These are phyloP conservation scores for Pandion haliaetus DNA, from an alignment of 2,113 vertebrate genomes.

Conservation along the genomic window DNA sequence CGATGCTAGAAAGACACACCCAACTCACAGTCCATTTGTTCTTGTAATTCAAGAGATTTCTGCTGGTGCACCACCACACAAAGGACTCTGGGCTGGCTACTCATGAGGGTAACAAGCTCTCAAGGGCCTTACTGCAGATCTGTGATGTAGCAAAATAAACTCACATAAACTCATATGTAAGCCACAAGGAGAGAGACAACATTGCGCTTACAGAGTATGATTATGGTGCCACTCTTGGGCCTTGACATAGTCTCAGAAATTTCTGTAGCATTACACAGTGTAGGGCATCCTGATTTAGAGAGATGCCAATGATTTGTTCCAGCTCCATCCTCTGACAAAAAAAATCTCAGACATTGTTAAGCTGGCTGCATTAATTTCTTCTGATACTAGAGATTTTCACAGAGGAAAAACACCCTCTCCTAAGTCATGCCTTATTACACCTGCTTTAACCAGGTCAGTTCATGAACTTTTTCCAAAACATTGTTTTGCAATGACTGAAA, in stretches of 20 bases:
- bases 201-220: accelerated
- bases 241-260: neutral
- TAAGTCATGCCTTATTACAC: neutral
- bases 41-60: neutral
- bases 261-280: neutral
- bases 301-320: neutral
- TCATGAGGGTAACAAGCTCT: neutral
- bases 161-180: accelerated
- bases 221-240: neutral
- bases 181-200: neutral
- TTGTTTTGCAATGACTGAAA: neutral
- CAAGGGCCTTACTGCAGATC: neutral
- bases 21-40: neutral
- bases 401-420: neutral
- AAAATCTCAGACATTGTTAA: neutral
- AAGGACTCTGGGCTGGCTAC: neutral
- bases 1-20: neutral
- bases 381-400: neutral
- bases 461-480: neutral
- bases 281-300: neutral
- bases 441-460: neutral
- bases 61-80: neutral
- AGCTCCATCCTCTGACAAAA: neutral
- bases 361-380: neutral
- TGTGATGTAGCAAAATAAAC: neutral